A percentile compares a stretch with the other conserved stretches of the same genome.
Evolutionary conservation across 2,797 vertebrate species (phyloP).

Genomic region (Melopsittacus undulatus): DNA sequence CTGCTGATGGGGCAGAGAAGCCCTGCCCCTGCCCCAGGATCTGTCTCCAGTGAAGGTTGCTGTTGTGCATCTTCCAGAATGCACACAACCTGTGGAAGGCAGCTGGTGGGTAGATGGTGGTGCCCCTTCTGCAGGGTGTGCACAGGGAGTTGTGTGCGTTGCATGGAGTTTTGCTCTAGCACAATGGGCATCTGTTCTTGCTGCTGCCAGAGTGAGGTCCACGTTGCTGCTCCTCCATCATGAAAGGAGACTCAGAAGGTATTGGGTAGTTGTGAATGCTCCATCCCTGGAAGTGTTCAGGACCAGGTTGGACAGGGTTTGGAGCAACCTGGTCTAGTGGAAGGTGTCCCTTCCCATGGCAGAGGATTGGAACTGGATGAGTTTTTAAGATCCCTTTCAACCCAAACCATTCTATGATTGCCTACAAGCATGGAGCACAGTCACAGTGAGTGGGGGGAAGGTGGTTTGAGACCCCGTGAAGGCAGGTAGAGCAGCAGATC

Average conservation of each 20-base stretch:
- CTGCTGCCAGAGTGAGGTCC: background rate
- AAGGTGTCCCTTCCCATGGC: too few species aligned
- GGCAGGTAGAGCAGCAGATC: background rate
- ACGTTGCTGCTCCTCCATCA: background rate
- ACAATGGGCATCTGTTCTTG: accelerated
- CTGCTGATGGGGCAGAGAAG: accelerated
- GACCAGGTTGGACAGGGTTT: too few species aligned
- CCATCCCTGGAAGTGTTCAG: too few species aligned
- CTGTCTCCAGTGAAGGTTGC: background rate
- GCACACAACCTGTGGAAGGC: background rate
- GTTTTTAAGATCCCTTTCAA: too few species aligned
- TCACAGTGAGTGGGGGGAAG: accelerated
- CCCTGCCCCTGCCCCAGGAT: background rate
- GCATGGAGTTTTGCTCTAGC: background rate
- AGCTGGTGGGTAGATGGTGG: background rate
- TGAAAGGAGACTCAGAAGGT: background rate
- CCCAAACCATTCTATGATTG: too few species aligned
- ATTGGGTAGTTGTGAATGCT: too few species aligned
- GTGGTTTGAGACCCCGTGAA: background rate
- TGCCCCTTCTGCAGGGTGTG: background rate
- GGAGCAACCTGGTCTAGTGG: too few species aligned
- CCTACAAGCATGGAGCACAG: accelerated
- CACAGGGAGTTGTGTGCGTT: too few species aligned
- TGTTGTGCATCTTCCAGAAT: background rate
- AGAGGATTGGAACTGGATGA: too few species aligned